Evolutionary conservation across 2,113 vertebrate species (phyloP), one percentile per base, ranked within the genome.

Genomic region (Tragelaphus strepsiceros): DNA sequence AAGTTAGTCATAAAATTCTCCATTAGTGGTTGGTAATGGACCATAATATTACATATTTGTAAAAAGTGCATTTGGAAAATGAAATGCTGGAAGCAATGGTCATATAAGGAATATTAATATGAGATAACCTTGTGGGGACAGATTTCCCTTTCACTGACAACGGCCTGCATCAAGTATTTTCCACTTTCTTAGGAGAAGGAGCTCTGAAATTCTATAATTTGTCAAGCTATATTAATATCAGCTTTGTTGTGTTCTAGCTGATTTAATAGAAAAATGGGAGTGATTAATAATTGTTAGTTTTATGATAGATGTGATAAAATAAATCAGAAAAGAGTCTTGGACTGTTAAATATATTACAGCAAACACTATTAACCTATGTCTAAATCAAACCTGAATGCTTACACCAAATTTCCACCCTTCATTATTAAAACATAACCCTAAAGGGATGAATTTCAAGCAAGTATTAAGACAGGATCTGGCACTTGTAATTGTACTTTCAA

Each of bases 21-120:
- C 95, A 98, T 95, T 97, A 97, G 95, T 94, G 82, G 67, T 93
- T 94, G 53, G 90, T 97, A 78, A 92, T 97, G 92, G 90, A 22
- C 96, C 54, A 61, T 93, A 78, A 85, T 26, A 84, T 89, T 67
- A 98, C 91, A 94, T 93, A 35, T 74, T 93, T 56, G 96, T 32
- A 43, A 0, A 95, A 97, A 97, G 94, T 84, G 10, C 46, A 98
- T 59, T 95, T 97, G 83, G 49, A 97, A 96, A 97, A 94, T 88
- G 58, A 71, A 71, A 95, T 49, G 78, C 56, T 91, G 32, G 90
- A 98, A 91, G 71, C 67, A 71, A 86, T 88, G 78, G 19, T 17
- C 51, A 62, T 67, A n/a, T 94, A 87, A 91, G 88, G 64, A 93
- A 96, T 90, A 97, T 94, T 95, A 93, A 96, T 88, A 84, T 39